Evolutionary conservation across 2,113 vertebrate species (phyloP), one percentile per base, ranked within the genome.

Genomic region (Anoplopoma fimbria): DNA sequence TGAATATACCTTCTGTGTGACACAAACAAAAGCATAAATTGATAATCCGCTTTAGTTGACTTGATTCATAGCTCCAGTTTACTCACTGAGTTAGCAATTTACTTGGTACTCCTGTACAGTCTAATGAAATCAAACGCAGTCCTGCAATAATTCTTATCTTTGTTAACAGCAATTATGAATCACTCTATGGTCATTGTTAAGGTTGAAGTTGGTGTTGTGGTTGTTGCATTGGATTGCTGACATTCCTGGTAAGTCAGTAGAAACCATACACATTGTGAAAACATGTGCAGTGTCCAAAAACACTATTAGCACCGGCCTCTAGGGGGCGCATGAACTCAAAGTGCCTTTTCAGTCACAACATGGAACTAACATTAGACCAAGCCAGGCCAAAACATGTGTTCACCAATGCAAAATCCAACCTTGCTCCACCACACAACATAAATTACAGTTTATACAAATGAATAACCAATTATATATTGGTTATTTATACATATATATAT

Each of bases 101-200:
- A 55, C 42, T 63, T 19, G n/a, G 27, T 58, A 13, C 33, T 36
- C 10, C n/a, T 53, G n/a, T 14, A 23, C 25, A 57, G 63, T 58
- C 36, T 38, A 21, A 38, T 64, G 1, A 75, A 25, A 21, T 51
- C 31, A 15, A 38, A 27, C 34, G 57, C 31, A 53, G 27, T 45
- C 19, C 31, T 27, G n/a, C 73, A 64, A 36, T 57, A 31, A 63
- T 45, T 75, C 10, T 14, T 70, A 64, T 73, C 15, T 62, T 75
- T 31, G 27, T 25, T 9, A 40, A 27, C 7, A 2, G 29, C 34
- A 17, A 23, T 31, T 42, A 31, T 42, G 36, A 57, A 69, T 36
- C 23, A 31, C 51, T 49, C 55, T 82, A 13, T 12, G 10, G 17
- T 60, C 53, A 57, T 45, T 34, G 36, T 45, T 57, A 5, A 47